Conservation (phyloP, 2,888 invertebrate genomes). For the Hyles lineata region DNA sequence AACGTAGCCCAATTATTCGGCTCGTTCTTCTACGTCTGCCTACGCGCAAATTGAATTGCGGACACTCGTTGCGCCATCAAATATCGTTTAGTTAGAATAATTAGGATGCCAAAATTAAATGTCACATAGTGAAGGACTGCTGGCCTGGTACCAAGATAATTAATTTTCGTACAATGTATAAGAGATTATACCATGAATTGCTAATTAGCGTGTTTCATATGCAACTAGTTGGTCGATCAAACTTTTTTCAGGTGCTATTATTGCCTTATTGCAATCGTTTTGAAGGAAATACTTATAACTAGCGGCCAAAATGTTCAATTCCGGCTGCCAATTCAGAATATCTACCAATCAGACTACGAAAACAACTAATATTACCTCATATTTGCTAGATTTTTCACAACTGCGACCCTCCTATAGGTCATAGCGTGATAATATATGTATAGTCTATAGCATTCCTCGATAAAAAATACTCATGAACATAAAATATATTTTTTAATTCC, state of each 20-base stretch:
- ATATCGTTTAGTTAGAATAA: constrained; percentile 58
- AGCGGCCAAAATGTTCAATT: no score
- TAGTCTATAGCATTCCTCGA: no score
- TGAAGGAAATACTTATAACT: neutral
- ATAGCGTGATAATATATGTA: no score
- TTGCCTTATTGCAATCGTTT: no score
- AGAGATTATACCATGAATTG: constrained; percentile 2
- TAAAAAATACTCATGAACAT: no score
- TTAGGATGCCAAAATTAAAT: constrained; percentile 62
- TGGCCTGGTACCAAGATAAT: constrained; percentile 30
- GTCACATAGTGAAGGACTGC: constrained; percentile 59
- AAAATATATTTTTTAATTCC: no score
- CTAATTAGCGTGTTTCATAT: constrained; percentile 8
- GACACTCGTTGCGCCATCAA: constrained; percentile 56
- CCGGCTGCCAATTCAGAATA: no score
- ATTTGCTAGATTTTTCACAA: no score
- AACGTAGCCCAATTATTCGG: constrained; percentile 53
- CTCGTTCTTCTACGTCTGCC: constrained; percentile 53
- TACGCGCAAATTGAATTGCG: constrained; percentile 52
- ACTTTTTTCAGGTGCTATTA: no score
- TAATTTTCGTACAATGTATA: constrained; percentile 9
- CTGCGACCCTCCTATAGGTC: no score
- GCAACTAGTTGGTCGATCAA: neutral
- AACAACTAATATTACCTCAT: no score
- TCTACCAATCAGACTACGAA: no score